A percentile compares a stretch with the other conserved stretches of the same genome.
These are phyloP conservation scores for Pedicia rivosa DNA, from an alignment of 2,888 invertebrate genomes.

Conservation along the genomic window DNA sequence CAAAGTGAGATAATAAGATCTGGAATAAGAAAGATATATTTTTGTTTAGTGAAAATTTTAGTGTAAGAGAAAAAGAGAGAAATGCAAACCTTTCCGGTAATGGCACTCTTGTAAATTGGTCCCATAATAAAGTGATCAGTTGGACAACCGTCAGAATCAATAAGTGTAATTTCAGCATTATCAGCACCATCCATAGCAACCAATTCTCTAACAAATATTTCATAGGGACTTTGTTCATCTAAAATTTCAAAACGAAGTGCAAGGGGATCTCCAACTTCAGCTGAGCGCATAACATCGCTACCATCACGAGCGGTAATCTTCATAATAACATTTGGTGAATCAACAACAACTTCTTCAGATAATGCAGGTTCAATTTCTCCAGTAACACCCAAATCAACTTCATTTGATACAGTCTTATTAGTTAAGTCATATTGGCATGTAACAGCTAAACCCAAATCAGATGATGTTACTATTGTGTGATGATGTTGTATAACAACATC, in stretches of 20 bases:
- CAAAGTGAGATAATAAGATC: slow-evolving; percentile 78
- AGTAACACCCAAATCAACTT: slow-evolving; percentile 75
- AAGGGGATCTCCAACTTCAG: slow-evolving; percentile 85
- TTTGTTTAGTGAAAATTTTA: background rate
- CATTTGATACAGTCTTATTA: slow-evolving; percentile 86
- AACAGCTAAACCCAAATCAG: slow-evolving; percentile 82
- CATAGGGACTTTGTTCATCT: slow-evolving; percentile 85
- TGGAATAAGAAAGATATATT: slow-evolving; percentile 30
- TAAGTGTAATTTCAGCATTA: slow-evolving; percentile 80
- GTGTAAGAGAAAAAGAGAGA: too few relatives aligned
- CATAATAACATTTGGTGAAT: slow-evolving; percentile 91
- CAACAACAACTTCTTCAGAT: slow-evolving; percentile 81
- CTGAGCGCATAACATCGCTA: slow-evolving; percentile 68
- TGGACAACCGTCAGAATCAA: slow-evolving; percentile 83
- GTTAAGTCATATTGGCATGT: slow-evolving; percentile 89
- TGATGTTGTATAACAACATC: slow-evolving; percentile 92
- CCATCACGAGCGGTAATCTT: slow-evolving; percentile 75
- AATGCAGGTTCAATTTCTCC: slow-evolving; percentile 76
- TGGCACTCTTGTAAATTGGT: slow-evolving; percentile 66
- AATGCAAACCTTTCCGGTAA: slow-evolving; percentile 44
- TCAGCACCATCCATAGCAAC: slow-evolving; percentile 91
- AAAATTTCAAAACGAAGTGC: slow-evolving; percentile 83
- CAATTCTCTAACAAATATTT: slow-evolving; percentile 86
- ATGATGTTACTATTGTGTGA: slow-evolving; percentile 87
- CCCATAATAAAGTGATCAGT: slow-evolving; percentile 92